phyloP scores from a whole-genome alignment of 92 coral and sea anemone species.

The Siderastrea radians region DNA sequence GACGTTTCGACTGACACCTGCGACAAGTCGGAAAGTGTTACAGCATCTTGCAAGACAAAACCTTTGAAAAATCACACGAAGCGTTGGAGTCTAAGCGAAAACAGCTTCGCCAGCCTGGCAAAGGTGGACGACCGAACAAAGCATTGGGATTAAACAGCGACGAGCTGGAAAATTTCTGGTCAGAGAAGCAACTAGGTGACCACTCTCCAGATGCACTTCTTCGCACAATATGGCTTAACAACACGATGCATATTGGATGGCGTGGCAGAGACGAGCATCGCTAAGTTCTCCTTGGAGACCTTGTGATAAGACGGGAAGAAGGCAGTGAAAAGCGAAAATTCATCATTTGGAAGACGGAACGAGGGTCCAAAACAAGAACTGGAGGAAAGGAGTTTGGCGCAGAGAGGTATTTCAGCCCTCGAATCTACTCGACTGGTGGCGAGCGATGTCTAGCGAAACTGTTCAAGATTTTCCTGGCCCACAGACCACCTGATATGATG shows the following conservation, averaged over 20 bases:
- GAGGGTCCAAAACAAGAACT: constrained; percentile 57
- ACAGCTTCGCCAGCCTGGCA: background rate
- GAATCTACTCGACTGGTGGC: constrained; percentile 31
- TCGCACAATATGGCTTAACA: constrained; percentile 62
- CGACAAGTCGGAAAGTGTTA: constrained; percentile 26
- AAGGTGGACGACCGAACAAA: constrained; percentile 27
- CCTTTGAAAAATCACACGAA: constrained; percentile 40
- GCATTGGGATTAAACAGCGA: constrained; percentile 41
- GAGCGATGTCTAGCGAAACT: constrained; percentile 16
- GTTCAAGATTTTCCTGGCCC: constrained; percentile 22
- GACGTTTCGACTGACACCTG: constrained; percentile 35
- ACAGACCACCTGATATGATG: constrained; percentile 45
- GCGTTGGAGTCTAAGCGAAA: constrained; percentile 33
- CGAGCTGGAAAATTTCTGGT: constrained; percentile 52
- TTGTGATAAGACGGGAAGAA: constrained; percentile 33
- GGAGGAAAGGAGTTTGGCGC: constrained; percentile 48
- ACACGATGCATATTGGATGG: constrained; percentile 75
- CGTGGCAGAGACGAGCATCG: constrained; percentile 60
- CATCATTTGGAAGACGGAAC: constrained; percentile 50
- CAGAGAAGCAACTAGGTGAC: constrained; percentile 44
- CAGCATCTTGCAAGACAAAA: constrained; percentile 32
- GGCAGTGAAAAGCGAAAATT: constrained; percentile 50
- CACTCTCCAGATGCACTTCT: constrained; percentile 22
- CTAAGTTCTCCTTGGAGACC: constrained; percentile 55
- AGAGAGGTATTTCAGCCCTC: constrained; percentile 46